Percentiles rank a stretch among this genome's conserved stretches.
phyloP scores from a whole-genome alignment of 1,140 invertebrate genomes.

The Dendrolimus kikuchii region DNA sequence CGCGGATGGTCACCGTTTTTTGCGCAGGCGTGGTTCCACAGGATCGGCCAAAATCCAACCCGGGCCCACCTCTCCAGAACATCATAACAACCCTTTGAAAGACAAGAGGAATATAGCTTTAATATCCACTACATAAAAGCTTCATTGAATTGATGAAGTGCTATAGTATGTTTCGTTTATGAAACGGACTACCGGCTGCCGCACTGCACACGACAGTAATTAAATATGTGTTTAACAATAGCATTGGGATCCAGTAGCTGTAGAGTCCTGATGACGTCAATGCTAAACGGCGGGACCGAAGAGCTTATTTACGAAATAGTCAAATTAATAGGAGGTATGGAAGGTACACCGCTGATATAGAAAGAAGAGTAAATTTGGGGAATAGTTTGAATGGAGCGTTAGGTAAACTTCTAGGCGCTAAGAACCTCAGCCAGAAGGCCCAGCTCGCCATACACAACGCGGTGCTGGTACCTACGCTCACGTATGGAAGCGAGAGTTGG shows the following conservation, averaged over 20 bases:
- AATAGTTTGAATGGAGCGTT: too few species aligned
- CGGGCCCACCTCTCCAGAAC: conserved; percentile 17
- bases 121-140: conserved; percentile 5
- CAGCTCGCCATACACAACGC: too few species aligned
- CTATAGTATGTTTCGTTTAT: conserved; percentile 16
- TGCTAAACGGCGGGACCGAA: conserved; percentile 27
- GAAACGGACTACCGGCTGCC: conserved; percentile 40
- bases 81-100: conserved; percentile 21
- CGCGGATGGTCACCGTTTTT: conserved; percentile 39
- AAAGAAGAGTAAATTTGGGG: too few species aligned
- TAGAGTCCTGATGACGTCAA: conserved; percentile 63
- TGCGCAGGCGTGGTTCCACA: conserved; percentile 54
- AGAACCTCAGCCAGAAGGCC: too few species aligned
- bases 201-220: conserved; percentile 69
- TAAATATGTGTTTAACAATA: conserved; percentile 71
- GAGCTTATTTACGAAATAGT: conserved; percentile 1
- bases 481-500: too few species aligned
- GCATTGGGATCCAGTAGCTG: conserved; percentile 44
- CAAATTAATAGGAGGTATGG: too few species aligned
- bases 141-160: conserved; percentile 7
- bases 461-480: too few species aligned
- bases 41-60: conserved; percentile 63
- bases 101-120: conserved; percentile 12
- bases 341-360: too few species aligned
- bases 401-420: too few species aligned